A percentile compares a stretch with the other conserved stretches of the same genome.
phyloP scores from a whole-genome alignment of 2,113 vertebrate genomes.

The Calypte anna region DNA sequence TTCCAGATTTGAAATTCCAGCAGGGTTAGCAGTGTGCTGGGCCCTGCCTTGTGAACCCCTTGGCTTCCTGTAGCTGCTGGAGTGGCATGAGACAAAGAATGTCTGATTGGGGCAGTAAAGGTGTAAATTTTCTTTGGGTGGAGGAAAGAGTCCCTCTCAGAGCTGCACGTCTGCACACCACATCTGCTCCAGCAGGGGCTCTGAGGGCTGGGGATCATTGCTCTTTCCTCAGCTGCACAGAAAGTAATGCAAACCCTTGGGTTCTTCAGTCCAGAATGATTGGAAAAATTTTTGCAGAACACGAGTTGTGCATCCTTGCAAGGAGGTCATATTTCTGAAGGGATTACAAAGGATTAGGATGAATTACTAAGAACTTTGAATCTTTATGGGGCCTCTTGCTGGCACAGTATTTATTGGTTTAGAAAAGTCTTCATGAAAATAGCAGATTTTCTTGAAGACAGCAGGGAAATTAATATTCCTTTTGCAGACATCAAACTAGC shows the following conservation, averaged over 20 bases:
- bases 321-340: neutral
- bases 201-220: neutral
- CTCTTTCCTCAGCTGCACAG: neutral
- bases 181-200: neutral
- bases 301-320: neutral
- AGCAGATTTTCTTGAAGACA: neutral
- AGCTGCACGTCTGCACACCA: neutral
- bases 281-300: neutral
- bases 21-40: neutral
- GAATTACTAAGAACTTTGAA: neutral
- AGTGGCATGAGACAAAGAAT: neutral
- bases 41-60: neutral
- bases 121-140: neutral
- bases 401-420: neutral
- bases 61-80: neutral
- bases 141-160: neutral
- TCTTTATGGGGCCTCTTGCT: neutral
- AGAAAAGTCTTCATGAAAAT: neutral
- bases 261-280: neutral
- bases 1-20: neutral
- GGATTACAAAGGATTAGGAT: neutral
- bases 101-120: neutral
- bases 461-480: neutral
- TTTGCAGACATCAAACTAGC: neutral
- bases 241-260: neutral